Base-by-base conservation (phyloP, 2,113 vertebrate species). In the Xerus inauris region DNA sequence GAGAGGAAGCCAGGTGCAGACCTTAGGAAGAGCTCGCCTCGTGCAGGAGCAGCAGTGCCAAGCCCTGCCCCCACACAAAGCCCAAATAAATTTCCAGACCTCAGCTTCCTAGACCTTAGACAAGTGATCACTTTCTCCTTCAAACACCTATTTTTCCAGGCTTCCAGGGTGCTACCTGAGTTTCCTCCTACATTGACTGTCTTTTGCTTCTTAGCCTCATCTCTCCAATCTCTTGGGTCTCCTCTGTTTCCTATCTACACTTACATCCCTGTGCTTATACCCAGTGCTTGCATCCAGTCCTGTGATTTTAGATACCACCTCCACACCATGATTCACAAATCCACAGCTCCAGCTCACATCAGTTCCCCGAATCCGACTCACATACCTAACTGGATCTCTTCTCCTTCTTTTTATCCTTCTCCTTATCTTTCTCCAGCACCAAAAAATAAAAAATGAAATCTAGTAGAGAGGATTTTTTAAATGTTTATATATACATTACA, bases 1-100 rank as follows among this genome's bases (percentile, higher is more conserved):
- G 26, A 32, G 42, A 30, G 47, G 47, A 77, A 76, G 57, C 8
- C 2, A 0, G 1, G 0, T 8, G 5, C 24, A 17, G 1, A 5
- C n/a, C 42, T 94, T 51, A 7, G 30, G 32, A 76, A 54, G 72
- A 51, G 42, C 62, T 47, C 11, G 9, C 1, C 20, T 24, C 1
- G 4, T 12, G 17, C 30, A 51, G 32, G 20, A 11, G 20, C 49
- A 45, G 13, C n/a, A n/a, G n/a, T 1, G 35, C 17, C 20, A 38
- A 9, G 12, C 20, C 59, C 14, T 40, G 45, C 45, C 14, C 22
- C 32, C 11, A 51, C 35, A 51, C 28, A 51, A 40, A 71, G 54
- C 20, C 54, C 28, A 19, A 83, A 35, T 81, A n/a, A 77, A 12
- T 67, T 77, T 62, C 65, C 82, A 83, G 80, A 38, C 45, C 54